Conservation (phyloP, 2,113 vertebrate genomes). For the Hucho hucho region DNA sequence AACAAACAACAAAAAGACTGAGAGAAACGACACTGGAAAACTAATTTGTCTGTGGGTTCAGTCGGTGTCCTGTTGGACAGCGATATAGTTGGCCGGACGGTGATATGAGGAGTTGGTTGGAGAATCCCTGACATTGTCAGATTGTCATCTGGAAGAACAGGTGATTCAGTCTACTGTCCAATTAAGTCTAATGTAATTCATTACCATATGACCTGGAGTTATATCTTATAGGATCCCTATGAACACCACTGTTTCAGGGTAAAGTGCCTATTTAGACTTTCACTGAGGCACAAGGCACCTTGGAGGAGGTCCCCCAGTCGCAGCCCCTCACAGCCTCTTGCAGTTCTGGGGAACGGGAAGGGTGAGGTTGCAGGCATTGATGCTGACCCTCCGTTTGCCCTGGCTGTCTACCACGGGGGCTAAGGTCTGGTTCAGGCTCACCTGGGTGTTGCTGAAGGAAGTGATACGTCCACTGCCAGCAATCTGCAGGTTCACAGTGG, state of each 20-base stretch:
- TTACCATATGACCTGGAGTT: too few species aligned
- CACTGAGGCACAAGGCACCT: constrained; percentile 6
- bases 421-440: constrained; percentile 83
- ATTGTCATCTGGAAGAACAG: too few species aligned
- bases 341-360: constrained; percentile 47
- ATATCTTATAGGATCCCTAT: background rate
- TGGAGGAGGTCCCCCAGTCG: background rate
- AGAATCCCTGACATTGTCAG: too few species aligned
- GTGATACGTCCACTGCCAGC: constrained; percentile 82
- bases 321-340: constrained; percentile 46
- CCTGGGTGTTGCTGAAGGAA: constrained; percentile 84
- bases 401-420: constrained; percentile 59
- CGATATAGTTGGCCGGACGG: background rate
- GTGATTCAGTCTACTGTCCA: too few species aligned
- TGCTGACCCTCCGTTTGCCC: constrained; percentile 64
- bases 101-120: background rate
- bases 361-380: constrained; percentile 62
- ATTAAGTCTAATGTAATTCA: too few species aligned
- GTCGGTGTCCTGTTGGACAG: too few species aligned
- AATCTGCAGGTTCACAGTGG: constrained; percentile 87
- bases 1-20: constrained; percentile 17
- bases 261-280: constrained; percentile 45
- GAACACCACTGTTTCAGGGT: constrained; percentile 20
- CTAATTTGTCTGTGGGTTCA: constrained; percentile 19
- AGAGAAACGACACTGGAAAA: constrained; percentile 40